A percentile compares a stretch with the other conserved stretches of the same genome.
These are phyloP conservation scores for Hesperophylax magnus DNA, from an alignment of 1,140 invertebrate genomes.

Conservation along the genomic window DNA sequence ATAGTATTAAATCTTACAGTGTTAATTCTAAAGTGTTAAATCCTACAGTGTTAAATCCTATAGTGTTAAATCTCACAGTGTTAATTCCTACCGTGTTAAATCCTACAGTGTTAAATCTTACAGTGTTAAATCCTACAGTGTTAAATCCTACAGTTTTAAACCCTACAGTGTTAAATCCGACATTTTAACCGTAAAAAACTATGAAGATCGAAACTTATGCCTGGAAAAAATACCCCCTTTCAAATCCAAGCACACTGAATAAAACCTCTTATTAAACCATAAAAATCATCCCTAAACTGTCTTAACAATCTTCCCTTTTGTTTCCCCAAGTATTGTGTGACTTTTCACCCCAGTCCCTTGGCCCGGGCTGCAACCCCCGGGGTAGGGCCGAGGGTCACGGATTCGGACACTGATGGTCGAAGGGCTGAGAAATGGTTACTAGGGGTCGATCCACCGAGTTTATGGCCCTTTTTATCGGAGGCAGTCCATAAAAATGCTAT, in stretches of 20 bases:
- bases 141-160: no score
- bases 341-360: neutral
- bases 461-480: conserved; percentile 38
- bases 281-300: conserved; percentile 31
- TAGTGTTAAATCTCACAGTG: no score
- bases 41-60: no score
- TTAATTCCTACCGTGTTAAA: no score
- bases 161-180: no score
- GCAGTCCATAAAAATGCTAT: conserved; percentile 39
- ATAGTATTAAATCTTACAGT: no score
- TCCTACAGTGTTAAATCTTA: no score
- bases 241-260: no score
- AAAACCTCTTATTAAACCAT: neutral
- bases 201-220: neutral
- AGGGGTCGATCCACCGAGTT: conserved; percentile 23
- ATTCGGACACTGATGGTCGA: conserved; percentile 20
- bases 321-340: conserved; percentile 10
- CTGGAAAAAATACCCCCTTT: neutral
- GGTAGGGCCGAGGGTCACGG: conserved; percentile 5
- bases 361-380: neutral
- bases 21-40: no score
- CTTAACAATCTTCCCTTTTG: conserved; percentile 24
- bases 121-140: no score
- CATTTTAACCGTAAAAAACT: no score
- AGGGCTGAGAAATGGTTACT: neutral